Conservation (phyloP, 2,888 invertebrate genomes). For the Xestoiulus laeticollis region DNA sequence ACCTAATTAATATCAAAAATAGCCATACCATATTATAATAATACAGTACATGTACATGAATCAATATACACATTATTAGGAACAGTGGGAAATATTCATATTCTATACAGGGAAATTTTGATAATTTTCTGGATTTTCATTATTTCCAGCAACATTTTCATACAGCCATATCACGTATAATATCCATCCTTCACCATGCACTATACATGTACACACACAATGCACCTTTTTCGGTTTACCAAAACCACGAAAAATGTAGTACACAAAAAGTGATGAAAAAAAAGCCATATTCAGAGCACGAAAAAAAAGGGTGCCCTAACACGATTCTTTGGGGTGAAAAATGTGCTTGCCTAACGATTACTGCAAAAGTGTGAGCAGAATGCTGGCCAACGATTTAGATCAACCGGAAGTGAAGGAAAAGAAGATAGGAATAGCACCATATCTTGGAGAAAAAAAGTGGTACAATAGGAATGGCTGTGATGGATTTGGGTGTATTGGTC, state of each 20-base stretch:
- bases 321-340: constrained; percentile 44
- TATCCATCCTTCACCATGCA: neutral
- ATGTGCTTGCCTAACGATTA: constrained; percentile 47
- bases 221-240: neutral
- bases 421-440: neutral
- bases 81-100: too few relatives aligned
- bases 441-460: too few relatives aligned
- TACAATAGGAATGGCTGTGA: too few relatives aligned
- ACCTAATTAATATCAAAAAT: too few relatives aligned
- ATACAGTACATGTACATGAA: too few relatives aligned
- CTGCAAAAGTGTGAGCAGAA: constrained; percentile 41
- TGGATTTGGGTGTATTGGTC: too few relatives aligned
- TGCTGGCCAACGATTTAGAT: constrained; percentile 20
- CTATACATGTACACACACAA: neutral
- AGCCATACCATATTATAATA: too few relatives aligned
- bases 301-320: neutral
- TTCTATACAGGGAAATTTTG: too few relatives aligned
- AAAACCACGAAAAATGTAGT: neutral
- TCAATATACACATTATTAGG: too few relatives aligned
- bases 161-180: too few relatives aligned
- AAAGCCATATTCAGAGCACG: neutral
- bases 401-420: neutral
- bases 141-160: too few relatives aligned
- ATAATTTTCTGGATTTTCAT: too few relatives aligned
- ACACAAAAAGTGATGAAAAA: neutral